A percentile compares a stretch with the other conserved stretches of the same genome.
Conservation (phyloP, 30 jellyfish, hydroid and myxozoan genomes). For the Rhopilema esculentum region DNA sequence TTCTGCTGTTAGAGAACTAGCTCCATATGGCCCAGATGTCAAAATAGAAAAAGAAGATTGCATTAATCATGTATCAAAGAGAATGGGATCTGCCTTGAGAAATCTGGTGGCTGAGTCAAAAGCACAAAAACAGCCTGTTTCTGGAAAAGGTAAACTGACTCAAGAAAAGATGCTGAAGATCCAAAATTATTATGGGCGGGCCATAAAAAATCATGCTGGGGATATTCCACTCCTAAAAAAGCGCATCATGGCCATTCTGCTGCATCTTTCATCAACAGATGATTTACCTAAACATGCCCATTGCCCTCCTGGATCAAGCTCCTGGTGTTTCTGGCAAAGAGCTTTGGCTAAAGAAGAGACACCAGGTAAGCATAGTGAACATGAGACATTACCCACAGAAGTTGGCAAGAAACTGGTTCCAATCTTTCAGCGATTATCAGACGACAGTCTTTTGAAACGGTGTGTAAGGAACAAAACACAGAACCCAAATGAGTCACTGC, state of each 20-base stretch:
- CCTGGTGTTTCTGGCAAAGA: constrained; percentile 57
- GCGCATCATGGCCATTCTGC: constrained; percentile 36
- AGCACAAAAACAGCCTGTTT: constrained; percentile 31
- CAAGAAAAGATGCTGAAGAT: too few relatives aligned
- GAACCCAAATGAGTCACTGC: constrained; percentile 57
- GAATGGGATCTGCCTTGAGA: constrained; percentile 32
- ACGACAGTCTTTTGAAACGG: constrained; percentile 3
- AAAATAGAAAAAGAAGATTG: constrained; percentile 15
- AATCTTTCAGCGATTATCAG: too few relatives aligned
- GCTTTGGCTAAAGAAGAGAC: not conserved
- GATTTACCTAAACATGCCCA: constrained; percentile 41
- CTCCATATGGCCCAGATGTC: constrained; percentile 2
- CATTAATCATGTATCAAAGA: constrained; percentile 23
- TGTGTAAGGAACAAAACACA: constrained; percentile 49
- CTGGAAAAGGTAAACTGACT: too few relatives aligned
- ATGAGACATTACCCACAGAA: constrained; percentile 36
- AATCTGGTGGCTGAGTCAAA: constrained; percentile 24
- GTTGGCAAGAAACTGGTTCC: constrained; percentile 32
- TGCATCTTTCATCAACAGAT: constrained; percentile 48
- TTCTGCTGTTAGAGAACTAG: constrained; percentile 3
- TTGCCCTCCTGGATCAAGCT: constrained; percentile 38
- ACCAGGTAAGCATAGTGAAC: constrained; percentile 10
- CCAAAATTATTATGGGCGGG: constrained; percentile 45
- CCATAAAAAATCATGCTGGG: constrained; percentile 13
- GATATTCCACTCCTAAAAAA: constrained; percentile 19